A percentile compares a stretch with the other conserved stretches of the same genome.
phyloP scores from a whole-genome alignment of 1,140 invertebrate species.

The Zaprionus ghesquierei region DNA sequence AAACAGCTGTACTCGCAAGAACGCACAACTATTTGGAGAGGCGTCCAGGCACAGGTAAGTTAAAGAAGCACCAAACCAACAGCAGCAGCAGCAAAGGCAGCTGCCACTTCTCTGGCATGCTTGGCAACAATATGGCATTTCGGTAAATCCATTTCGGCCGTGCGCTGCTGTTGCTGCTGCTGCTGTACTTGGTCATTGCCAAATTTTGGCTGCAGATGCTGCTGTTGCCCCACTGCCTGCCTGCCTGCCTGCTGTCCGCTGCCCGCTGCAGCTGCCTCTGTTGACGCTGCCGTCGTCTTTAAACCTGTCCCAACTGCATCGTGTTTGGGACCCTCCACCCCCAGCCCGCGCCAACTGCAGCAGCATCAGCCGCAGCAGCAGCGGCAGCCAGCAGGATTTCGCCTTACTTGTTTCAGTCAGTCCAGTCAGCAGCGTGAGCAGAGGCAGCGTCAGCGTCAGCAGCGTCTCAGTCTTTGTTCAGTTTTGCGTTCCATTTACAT shows the following conservation, averaged over 20 bases:
- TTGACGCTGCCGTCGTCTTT: slow-evolving; percentile 21
- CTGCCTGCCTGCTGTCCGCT: slow-evolving; percentile 27
- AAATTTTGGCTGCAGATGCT: slow-evolving; percentile 51
- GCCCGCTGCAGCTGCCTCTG: slow-evolving; percentile 22
- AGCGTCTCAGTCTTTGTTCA: slow-evolving; percentile 68
- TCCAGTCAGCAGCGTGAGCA: slow-evolving; percentile 22
- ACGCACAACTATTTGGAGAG: slow-evolving; percentile 22
- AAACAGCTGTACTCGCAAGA: slow-evolving; percentile 21
- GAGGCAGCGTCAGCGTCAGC: slow-evolving; percentile 40
- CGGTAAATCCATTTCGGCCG: slow-evolving; percentile 48
- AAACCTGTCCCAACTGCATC: slow-evolving; percentile 78
- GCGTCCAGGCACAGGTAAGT: slow-evolving; percentile 31
- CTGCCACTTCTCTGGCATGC: slow-evolving; percentile 38
- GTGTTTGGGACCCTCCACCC: slow-evolving; percentile 56
- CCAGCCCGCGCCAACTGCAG: slow-evolving; percentile 13
- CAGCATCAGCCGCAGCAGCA: background rate
- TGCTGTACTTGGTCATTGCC: slow-evolving; percentile 72
- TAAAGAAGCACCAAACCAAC: slow-evolving; percentile 16
- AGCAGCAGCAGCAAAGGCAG: background rate
- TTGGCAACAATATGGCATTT: slow-evolving; percentile 67
- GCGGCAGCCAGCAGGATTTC: slow-evolving; percentile 65
- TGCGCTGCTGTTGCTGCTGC: slow-evolving; percentile 29
- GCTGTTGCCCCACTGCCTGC: no score
- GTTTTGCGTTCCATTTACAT: slow-evolving; percentile 72
- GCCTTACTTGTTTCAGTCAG: slow-evolving; percentile 67